These are phyloP conservation scores for Hemicrepidius hirtus DNA, from an alignment of 2,888 invertebrate genomes.

Conservation along the genomic window DNA sequence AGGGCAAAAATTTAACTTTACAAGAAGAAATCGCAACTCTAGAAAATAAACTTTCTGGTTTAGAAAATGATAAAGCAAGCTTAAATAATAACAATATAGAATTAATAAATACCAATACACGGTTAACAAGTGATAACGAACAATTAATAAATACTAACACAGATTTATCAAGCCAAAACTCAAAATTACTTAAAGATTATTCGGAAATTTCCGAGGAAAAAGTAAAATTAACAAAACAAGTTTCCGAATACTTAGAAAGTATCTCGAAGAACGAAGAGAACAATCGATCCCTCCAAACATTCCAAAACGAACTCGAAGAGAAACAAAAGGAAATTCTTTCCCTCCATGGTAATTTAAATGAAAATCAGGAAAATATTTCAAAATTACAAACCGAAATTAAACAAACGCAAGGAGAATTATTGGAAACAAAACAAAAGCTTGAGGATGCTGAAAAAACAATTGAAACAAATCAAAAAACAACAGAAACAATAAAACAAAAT, in stretches of 20 bases:
- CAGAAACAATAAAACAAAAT: conserved; percentile 46
- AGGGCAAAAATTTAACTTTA: conserved; percentile 20
- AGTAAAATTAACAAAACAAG: background rate
- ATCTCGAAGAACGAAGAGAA: no score
- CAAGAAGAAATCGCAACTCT: conserved; percentile 12
- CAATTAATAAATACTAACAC: background rate
- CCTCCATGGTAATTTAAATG: conserved; percentile 19
- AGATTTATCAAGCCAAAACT: background rate
- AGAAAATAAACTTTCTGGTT: conserved; percentile 6
- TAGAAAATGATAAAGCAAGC: conserved; percentile 9
- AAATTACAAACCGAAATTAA: conserved; percentile 30
- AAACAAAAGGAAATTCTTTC: conserved; percentile 19
- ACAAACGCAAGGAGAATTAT: conserved; percentile 43
- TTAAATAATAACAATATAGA: background rate
- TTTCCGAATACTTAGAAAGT: conserved; percentile 8
- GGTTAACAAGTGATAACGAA: background rate
- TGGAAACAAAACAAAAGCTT: conserved; percentile 51
- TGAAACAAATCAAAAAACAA: conserved; percentile 56
- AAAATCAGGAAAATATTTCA: background rate
- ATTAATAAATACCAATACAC: background rate
- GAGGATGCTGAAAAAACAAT: conserved; percentile 54
- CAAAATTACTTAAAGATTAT: background rate
- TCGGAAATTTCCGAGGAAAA: background rate
- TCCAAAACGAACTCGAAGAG: conserved; percentile 1
- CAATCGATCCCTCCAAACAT: background rate